Evolutionary conservation across 2,888 invertebrate species (phyloP).

Genomic region (Exephanes ischioxanthus): DNA sequence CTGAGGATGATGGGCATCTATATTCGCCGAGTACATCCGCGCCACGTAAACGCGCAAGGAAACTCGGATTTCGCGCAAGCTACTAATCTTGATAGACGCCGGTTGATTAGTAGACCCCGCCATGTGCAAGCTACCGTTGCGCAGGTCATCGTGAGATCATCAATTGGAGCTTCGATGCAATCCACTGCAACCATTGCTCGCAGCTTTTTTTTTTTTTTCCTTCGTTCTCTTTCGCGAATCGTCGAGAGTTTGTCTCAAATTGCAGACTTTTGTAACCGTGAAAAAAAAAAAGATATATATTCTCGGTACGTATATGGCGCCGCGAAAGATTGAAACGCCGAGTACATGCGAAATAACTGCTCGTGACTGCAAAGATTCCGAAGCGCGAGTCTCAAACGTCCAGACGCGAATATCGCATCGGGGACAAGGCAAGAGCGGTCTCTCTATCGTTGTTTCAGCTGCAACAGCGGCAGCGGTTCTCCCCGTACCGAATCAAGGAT

Average conservation of each 20-base stretch:
- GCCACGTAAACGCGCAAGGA: neutral
- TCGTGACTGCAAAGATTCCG: constrained; percentile 20
- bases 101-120: constrained; percentile 17
- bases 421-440: constrained; percentile 45
- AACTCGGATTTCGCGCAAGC: constrained; percentile 11
- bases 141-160: neutral
- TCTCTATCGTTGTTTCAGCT: constrained; percentile 43
- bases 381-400: constrained; percentile 1
- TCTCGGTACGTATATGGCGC: constrained; percentile 33
- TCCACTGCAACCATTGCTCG: neutral
- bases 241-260: constrained; percentile 38
- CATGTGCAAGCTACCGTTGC: neutral
- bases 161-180: constrained; percentile 11
- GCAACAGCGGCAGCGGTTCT: constrained; percentile 13
- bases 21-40: neutral
- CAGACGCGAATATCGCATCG: constrained; percentile 41
- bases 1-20: neutral
- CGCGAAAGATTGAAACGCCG: constrained; percentile 5
- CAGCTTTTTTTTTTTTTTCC: constrained; percentile 9
- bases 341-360: constrained; percentile 2
- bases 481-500: constrained; percentile 51
- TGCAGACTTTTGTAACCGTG: neutral
- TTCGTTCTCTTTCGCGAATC: constrained; percentile 13
- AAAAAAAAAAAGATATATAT: constrained; percentile 32
- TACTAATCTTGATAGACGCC: constrained; percentile 37